Conservation (phyloP, 2,797 vertebrate species). For the Chloroceryle amazona region DNA sequence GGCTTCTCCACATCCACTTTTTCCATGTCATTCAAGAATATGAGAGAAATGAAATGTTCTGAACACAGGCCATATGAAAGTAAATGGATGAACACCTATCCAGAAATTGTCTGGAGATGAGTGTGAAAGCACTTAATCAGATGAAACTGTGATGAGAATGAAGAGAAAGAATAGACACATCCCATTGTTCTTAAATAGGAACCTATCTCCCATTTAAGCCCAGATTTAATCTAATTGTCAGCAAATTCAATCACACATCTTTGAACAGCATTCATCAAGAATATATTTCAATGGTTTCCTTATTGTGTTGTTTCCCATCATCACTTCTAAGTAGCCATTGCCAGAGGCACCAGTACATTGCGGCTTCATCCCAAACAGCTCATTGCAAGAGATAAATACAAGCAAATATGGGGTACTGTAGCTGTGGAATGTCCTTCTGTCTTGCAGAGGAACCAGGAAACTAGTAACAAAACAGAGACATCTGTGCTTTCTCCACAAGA, state of each 20-base stretch:
- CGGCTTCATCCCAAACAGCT: background rate
- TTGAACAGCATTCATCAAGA: background rate
- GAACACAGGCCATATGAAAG: background rate
- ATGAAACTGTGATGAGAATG: background rate
- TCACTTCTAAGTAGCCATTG: background rate
- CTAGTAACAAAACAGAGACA: background rate
- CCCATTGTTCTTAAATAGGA: background rate
- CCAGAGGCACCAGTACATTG: background rate
- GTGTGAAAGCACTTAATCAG: background rate
- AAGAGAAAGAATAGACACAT: background rate
- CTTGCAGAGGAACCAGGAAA: background rate
- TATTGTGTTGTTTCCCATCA: background rate
- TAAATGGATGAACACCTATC: background rate
- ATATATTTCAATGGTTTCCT: background rate
- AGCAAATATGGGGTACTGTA: background rate
- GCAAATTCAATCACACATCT: background rate
- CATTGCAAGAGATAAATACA: background rate
- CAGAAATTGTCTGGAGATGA: background rate
- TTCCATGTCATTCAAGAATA: background rate
- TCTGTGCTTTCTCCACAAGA: background rate
- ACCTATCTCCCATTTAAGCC: background rate
- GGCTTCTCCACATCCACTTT: background rate
- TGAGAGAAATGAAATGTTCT: background rate
- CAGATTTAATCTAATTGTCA: background rate
- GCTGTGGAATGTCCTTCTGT: background rate